Evolutionary conservation across 35 echinoderm and acorn worm genomes (phyloP).

Genomic region (Amphiura filiformis): DNA sequence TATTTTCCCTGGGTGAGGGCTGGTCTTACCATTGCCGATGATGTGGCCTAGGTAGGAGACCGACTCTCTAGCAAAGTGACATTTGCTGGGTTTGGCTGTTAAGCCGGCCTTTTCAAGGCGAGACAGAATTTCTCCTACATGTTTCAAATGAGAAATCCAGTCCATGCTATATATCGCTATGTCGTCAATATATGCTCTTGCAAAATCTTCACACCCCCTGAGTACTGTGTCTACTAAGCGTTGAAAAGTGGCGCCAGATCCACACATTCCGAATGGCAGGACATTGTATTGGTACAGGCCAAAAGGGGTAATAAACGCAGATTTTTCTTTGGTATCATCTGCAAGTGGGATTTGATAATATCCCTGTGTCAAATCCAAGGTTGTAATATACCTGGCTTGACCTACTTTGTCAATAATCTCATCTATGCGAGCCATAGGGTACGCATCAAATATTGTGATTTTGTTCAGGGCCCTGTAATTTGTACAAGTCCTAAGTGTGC

Average conservation of each 20-base stretch:
- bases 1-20: conserved; percentile 21
- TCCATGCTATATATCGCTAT: conserved; percentile 31
- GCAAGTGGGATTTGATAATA: conserved; percentile 53
- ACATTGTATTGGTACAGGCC: conserved; percentile 43
- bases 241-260: conserved; percentile 36
- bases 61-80: conserved; percentile 15
- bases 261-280: conserved; percentile 46
- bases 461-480: conserved; percentile 40
- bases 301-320: conserved; percentile 28
- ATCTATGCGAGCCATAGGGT: conserved; percentile 37
- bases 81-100: conserved; percentile 41
- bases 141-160: conserved; percentile 22
- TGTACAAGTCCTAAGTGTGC: conserved; percentile 50
- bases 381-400: conserved; percentile 22
- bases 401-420: conserved; percentile 31
- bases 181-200: conserved; percentile 46
- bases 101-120: conserved; percentile 2
- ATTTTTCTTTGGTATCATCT: background rate
- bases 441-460: conserved; percentile 41
- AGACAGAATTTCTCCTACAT: background rate
- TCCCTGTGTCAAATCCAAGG: conserved; percentile 51
- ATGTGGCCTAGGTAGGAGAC: conserved; percentile 34
- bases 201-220: background rate
- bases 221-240: conserved; percentile 34
- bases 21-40: background rate